Base-by-base conservation (phyloP, 2,888 invertebrate species). In the Boloria euphrosyne region DNA sequence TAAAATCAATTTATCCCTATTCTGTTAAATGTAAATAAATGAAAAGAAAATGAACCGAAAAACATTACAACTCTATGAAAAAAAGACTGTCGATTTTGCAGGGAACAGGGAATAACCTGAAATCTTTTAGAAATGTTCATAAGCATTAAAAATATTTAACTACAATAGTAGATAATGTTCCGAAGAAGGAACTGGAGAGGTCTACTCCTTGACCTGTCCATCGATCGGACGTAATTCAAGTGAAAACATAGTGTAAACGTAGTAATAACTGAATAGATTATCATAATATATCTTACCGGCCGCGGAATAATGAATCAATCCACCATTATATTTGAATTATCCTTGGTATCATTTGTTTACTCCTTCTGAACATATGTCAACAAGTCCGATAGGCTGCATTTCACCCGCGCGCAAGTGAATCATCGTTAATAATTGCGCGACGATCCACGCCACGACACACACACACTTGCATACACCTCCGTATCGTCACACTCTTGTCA, bases 371-470 rank as follows among this genome's bases (percentile, higher is more conserved):
- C 86, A 83, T 87, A 88, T 89, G 90, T 91, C 90, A 92, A 91
- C 90, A 92, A 90, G 87, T 87, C 86, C 87, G 85, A 87, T 87
- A 87, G 87, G 89, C 85, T 89, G 92, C 91, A 90, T 90, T 91
- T 91, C 90, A 90, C 90, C 88, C 87, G 90, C 86, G 86, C 90
- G 82, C 89, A 90, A 90, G 86, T 92, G 91, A 92, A 89, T 92
- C 91, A 92, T 90, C 90, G 90, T 90, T 90, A 92, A 87, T 89
- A 90, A 90, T 88, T 90, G 90, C 87, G 90, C 90, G 90, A 88
- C 89, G 87, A 85, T 88, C 87, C 87, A 88, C 87, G 86, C 89
- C 86, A 88, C 86, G 84, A 82, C 86, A 85, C 85, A 84, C 86
- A 74, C 72, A 83, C 81, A 85, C 78, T 80, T 68, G 64, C 71